A percentile compares a stretch with the other conserved stretches of the same genome.
Evolutionary conservation across 2,797 vertebrate species (phyloP).

Genomic region (Hypotaenidia okinawae): DNA sequence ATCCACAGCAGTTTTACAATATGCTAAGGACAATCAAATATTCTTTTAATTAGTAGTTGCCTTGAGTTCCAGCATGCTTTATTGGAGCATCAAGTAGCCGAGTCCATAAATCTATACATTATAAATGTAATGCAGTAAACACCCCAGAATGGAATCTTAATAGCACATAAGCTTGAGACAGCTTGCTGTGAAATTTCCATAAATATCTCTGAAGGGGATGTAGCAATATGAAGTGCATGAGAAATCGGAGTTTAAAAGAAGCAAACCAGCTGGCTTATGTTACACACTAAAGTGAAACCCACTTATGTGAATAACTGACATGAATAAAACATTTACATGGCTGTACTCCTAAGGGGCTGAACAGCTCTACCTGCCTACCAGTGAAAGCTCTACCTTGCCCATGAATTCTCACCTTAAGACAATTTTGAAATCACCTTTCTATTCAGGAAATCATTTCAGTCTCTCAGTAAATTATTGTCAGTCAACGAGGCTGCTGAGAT

Average conservation of each 20-base stretch:
- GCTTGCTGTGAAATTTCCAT: slow-evolving; percentile 69
- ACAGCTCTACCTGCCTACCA: neutral
- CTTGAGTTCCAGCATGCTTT: slow-evolving; percentile 15
- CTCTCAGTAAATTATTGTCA: neutral
- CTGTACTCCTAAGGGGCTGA: neutral
- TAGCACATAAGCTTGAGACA: slow-evolving; percentile 67
- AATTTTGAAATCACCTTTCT: neutral
- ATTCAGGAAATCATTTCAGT: neutral
- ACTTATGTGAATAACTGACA: slow-evolving; percentile 59
- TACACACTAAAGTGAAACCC: slow-evolving; percentile 68
- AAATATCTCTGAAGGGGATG: slow-evolving; percentile 72
- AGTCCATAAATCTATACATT: slow-evolving; percentile 41
- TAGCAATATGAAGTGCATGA: slow-evolving; percentile 64
- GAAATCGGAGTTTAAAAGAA: slow-evolving; percentile 73
- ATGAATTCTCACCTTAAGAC: neutral
- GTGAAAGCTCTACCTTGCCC: neutral
- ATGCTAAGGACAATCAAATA: neutral
- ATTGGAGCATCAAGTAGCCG: slow-evolving; percentile 21
- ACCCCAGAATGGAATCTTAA: slow-evolving; percentile 57
- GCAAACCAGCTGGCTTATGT: slow-evolving; percentile 75
- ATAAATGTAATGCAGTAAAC: slow-evolving; percentile 64
- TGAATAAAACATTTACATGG: slow-evolving; percentile 72
- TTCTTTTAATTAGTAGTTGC: slow-evolving; percentile 49
- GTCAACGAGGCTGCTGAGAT: neutral
- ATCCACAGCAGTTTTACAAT: neutral